Conservation (phyloP, 1,140 invertebrate genomes). For the Lysiphlebus fabarum region DNA sequence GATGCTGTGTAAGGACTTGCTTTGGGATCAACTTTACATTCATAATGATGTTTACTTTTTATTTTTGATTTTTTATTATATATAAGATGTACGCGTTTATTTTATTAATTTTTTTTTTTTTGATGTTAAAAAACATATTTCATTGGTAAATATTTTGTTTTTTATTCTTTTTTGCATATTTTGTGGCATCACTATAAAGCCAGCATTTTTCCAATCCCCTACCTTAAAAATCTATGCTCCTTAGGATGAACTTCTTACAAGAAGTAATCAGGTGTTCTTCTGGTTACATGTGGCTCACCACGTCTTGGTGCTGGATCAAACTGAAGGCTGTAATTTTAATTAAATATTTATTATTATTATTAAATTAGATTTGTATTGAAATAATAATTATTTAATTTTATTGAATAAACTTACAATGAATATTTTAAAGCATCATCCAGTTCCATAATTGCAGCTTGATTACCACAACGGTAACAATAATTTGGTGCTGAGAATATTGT, state of each 20-base stretch:
- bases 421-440: constrained; percentile 99
- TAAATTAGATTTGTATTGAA: not conserved
- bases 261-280: constrained; percentile 99
- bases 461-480: constrained; percentile 99
- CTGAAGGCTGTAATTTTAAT: constrained; percentile 79
- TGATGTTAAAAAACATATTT: no score
- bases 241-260: constrained; percentile 67
- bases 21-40: constrained; percentile 27
- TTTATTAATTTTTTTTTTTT: no score
- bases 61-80: constrained; percentile 11
- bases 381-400: constrained; percentile 4
- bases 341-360: not conserved
- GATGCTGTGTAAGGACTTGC: constrained; percentile 52
- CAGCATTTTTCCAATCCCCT: constrained; percentile 50
- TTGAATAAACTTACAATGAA: constrained; percentile 86
- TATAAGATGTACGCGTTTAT: not conserved
- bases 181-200: constrained; percentile 50
- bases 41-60: constrained; percentile 25
- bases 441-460: constrained; percentile 99
- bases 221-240: constrained; percentile 39
- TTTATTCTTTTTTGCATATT: constrained; percentile 29
- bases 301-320: constrained; percentile 99
- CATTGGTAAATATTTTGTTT: not conserved
- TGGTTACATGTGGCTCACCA: constrained; percentile 98
- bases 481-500: constrained; percentile 99